Conservation (phyloP, 2,888 invertebrate species). For the Stegophylla sp. region DNA sequence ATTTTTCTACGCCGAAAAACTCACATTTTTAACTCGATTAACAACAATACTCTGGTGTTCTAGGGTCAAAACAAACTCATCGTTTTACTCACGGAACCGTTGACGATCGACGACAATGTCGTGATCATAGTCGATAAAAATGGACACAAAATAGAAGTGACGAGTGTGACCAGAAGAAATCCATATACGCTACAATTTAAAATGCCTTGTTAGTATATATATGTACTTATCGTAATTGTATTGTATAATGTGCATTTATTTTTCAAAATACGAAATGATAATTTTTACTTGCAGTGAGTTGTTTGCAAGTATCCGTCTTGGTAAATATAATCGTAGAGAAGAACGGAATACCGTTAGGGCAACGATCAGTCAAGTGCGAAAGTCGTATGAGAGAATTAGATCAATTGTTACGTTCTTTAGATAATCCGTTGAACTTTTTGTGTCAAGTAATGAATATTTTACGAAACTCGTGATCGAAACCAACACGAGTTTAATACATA, state of each 20-base stretch:
- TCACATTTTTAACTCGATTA: not conserved
- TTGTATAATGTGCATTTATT: too few relatives aligned
- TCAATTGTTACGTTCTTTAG: conserved; percentile 78
- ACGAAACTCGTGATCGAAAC: not conserved
- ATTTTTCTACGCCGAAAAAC: not conserved
- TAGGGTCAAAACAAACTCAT: conserved; percentile 85
- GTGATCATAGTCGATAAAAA: conserved; percentile 82
- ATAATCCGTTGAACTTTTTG: conserved; percentile 86
- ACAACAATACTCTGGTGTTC: conserved; percentile 59
- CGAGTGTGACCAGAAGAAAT: conserved; percentile 79
- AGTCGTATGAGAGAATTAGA: conserved; percentile 82
- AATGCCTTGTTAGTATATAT: conserved; percentile 71
- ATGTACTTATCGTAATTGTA: not conserved
- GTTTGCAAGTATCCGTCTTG: conserved; percentile 82
- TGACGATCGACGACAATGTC: conserved; percentile 78
- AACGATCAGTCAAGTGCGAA: conserved; percentile 87
- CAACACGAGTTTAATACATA: not conserved
- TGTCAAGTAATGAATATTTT: conserved; percentile 72
- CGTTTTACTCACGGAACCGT: conserved; percentile 78
- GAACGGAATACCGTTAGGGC: conserved; percentile 80
- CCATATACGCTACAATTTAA: conserved; percentile 84
- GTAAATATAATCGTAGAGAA: conserved; percentile 82
- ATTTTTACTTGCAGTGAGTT: conserved; percentile 69
- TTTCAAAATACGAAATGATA: not conserved
- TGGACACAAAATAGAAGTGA: conserved; percentile 78